Conservation (phyloP, 2,113 vertebrate species). For the Cygnus buccinator region DNA sequence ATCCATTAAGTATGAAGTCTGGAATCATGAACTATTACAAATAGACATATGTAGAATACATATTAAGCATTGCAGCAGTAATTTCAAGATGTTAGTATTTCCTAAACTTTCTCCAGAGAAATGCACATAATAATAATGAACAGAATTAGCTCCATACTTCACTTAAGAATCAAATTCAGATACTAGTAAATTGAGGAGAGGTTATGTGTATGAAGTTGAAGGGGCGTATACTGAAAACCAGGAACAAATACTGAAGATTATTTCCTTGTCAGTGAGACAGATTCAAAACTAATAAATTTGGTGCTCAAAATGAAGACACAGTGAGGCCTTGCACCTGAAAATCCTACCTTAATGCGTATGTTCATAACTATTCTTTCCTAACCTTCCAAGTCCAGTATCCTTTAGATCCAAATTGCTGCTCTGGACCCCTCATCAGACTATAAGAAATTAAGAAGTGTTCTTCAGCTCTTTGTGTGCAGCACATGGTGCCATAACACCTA, state of each 20-base stretch:
- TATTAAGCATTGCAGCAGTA: neutral
- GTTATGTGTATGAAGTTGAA: neutral
- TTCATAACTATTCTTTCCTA: neutral
- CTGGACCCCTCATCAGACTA: neutral
- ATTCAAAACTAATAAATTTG: neutral
- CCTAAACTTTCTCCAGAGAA: neutral
- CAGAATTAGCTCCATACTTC: neutral
- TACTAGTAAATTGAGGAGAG: neutral
- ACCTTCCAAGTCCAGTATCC: neutral
- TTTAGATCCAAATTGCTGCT: neutral
- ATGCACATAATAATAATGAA: neutral
- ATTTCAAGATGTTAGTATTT: neutral
- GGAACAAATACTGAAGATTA: neutral
- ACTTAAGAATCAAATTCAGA: neutral
- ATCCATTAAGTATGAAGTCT: neutral
- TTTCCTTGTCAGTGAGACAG: neutral
- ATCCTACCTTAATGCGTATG: neutral
- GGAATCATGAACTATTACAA: neutral
- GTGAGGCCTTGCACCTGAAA: neutral
- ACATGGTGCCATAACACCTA: neutral
- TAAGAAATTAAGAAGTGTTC: neutral
- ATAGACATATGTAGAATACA: neutral
- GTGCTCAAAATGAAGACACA: neutral
- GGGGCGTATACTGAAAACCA: neutral
- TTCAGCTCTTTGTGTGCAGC: neutral